Base-by-base conservation (phyloP, 2,888 invertebrate species). In the Oscheius sp. region DNA sequence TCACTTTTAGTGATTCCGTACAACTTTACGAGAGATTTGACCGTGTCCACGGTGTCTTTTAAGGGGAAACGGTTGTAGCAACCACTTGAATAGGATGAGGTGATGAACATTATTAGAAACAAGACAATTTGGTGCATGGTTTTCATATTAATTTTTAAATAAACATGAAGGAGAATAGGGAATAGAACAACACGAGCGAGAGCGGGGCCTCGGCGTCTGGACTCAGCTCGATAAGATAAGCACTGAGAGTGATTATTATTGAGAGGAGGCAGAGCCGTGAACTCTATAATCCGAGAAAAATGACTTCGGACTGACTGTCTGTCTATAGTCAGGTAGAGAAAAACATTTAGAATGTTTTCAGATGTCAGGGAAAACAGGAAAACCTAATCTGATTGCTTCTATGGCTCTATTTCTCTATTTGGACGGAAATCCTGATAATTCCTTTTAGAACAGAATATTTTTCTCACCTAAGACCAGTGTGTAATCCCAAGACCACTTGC, bases 41-140 rank as follows among this genome's bases (percentile, higher is more conserved):
- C 35, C 11, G 58, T 73, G n/a, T 48, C 50, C 11, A 57, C 57
- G 1, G 73, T 73, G 10, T 73, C 73, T 37, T 57, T 55, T 1
- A 73, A 37, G 11, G 73, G 73, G 33, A 73, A 73, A 10, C 58
- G 63, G 47, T 73, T 48, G 50, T 47, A 70, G 50, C 70, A 70
- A 13, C n/a, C 29, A 13, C n/a, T 13, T 13, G 68, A 29, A 9
- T n/a, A 32, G 10, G 42, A 4, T n/a, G 42, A 21, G 35, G 35
- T 9, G 35, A 55, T 7, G 53, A n/a, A 35, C 1, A 55, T n/a
- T 7, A 63, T 11, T 29, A 63, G 42, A n/a, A 62, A 48, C 11
- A 47, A 21, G 47, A 63, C n/a, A 48, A 42, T 42, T 42, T 53
- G 29, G 29, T 47, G 29, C 63, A 63, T 63, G n/a, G n/a, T 63